Conservation (phyloP, 1,140 invertebrate species). For the Leptinotarsa lineolata region DNA sequence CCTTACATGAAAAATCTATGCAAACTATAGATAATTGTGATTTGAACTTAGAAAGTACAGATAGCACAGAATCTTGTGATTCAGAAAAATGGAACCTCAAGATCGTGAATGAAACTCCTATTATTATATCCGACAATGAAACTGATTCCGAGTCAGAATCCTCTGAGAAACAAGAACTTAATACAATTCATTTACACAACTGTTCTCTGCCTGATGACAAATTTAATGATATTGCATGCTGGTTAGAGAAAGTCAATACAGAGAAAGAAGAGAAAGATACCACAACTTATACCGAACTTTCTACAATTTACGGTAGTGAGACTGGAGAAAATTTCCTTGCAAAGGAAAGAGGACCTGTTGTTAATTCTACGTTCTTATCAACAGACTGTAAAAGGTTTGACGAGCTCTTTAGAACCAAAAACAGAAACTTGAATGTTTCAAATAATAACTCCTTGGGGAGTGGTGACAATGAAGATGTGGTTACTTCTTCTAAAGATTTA, state of each 20-base stretch:
- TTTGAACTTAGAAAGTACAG: slow-evolving; percentile 34
- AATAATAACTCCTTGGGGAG: not conserved
- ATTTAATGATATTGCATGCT: slow-evolving; percentile 34
- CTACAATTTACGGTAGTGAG: slow-evolving; percentile 40
- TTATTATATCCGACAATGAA: slow-evolving; percentile 36
- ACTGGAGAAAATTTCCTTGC: slow-evolving; percentile 20
- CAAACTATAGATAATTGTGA: slow-evolving; percentile 32
- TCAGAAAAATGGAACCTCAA: slow-evolving; percentile 13
- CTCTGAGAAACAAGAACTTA: too few species aligned
- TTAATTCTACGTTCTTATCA: slow-evolving; percentile 45
- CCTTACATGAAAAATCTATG: slow-evolving; percentile 39
- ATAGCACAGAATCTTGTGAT: slow-evolving; percentile 23
- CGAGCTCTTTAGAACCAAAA: slow-evolving; percentile 44
- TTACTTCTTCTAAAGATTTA: slow-evolving; percentile 23
- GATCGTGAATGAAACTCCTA: slow-evolving; percentile 21
- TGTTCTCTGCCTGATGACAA: slow-evolving; percentile 29
- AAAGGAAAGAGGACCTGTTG: slow-evolving; percentile 32
- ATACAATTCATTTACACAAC: not conserved
- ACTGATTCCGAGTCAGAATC: not conserved
- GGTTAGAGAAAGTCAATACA: slow-evolving; percentile 40
- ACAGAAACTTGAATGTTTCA: slow-evolving; percentile 19
- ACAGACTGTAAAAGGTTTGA: slow-evolving; percentile 41
- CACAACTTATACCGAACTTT: slow-evolving; percentile 44
- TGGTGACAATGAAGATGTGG: not conserved
- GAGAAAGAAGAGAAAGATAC: slow-evolving; percentile 23